phyloP scores from a whole-genome alignment of 2,113 vertebrate species.

The Pogona vitticeps region DNA sequence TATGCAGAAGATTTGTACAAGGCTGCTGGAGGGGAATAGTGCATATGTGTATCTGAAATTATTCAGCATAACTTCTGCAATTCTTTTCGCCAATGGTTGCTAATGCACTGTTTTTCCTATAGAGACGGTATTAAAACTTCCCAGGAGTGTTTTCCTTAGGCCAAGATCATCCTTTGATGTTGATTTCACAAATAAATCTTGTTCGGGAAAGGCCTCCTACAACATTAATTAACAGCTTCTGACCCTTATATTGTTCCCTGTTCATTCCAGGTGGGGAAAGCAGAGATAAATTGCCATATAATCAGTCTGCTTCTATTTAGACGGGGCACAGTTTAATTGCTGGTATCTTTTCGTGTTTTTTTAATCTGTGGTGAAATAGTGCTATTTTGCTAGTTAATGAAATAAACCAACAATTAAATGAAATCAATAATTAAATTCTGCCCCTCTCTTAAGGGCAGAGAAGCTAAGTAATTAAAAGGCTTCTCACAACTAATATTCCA shows the following conservation, averaged over 20 bases:
- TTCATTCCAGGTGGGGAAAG: background rate
- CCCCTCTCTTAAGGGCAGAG: background rate
- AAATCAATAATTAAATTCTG: background rate
- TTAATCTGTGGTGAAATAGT: background rate
- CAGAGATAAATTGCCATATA: background rate
- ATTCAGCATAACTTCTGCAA: background rate
- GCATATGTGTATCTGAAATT: background rate
- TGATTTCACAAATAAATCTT: background rate
- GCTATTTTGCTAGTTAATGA: background rate
- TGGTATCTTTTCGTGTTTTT: background rate
- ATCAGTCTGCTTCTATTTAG: background rate
- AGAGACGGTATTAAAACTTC: background rate
- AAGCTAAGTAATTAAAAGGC: background rate
- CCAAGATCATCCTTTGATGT: background rate
- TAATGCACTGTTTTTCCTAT: background rate
- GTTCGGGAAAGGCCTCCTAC: background rate
- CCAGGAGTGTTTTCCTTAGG: background rate
- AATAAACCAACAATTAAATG: background rate
- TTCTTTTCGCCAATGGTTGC: background rate
- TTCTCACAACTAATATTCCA: background rate
- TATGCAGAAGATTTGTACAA: background rate
- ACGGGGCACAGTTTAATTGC: background rate
- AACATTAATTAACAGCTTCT: background rate
- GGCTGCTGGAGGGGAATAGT: background rate
- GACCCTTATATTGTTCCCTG: background rate